Base-by-base conservation (phyloP, 2,113 vertebrate species). In the Todiramphus saurophagus region DNA sequence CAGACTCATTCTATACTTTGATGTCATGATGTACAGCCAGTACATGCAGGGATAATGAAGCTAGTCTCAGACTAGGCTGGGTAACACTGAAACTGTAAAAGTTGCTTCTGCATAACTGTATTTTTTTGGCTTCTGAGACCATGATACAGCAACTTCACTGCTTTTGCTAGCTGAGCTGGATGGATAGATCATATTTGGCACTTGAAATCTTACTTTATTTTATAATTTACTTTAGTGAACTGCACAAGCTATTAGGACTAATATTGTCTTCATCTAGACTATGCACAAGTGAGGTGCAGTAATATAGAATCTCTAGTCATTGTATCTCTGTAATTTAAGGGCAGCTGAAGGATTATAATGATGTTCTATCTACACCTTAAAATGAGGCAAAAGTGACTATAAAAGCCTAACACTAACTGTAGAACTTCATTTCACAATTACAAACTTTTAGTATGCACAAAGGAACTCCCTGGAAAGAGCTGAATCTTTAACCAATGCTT, bases 21-120 rank as follows among this genome's bases (percentile, higher is more conserved):
- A 16, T 5, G 4, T 16, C 37, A 53, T 0, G 0, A 33, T 10
- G 27, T 48, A 41, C 5, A 8, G 11, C 13, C 11, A 66, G 64
- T 66, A n/a, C 41, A 39, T 25, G 11, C 16, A 76, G 23, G 12
- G 19, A 19, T 73, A 76, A 33, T 33, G 0, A 24, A 76, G 7
- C 7, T 77, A 58, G 8, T 50, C 48, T 79, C 63, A 50, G 21
- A 44, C 48, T 68, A 48, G 48, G 9, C 24, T 72, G 31, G 16
- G 14, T 83, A 73, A 68, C 31, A 63, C 5, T 19, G 33, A 83
- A 86, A 59, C 7, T 56, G 8, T 63, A 33, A 37, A 28, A 75
- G 10, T 66, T 66, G 23, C 13, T 79, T 82, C 20, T 53, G 27
- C 46, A 23, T 75, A 70, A 51, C 12, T 2, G 0, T 84, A 53